Conservation (phyloP, 2,888 invertebrate species). For the Tortricodes alternella region DNA sequence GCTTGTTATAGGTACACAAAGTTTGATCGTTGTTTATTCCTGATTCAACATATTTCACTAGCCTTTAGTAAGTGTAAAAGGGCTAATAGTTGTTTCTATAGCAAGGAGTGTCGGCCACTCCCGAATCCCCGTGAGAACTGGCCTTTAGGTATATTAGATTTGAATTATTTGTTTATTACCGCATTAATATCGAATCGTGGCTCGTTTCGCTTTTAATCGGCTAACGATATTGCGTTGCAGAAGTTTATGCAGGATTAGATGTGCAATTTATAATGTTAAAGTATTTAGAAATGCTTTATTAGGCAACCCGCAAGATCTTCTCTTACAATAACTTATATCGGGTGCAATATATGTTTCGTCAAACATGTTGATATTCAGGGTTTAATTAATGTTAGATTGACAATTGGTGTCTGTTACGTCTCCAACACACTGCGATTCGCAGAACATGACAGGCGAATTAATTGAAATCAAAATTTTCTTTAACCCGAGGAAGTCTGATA, state of each 20-base stretch:
- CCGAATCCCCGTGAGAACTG: constrained; percentile 23
- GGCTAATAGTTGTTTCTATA: constrained; percentile 7
- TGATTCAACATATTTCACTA: constrained; percentile 11
- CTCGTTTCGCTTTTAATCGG: constrained; percentile 1
- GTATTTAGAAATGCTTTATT: neutral
- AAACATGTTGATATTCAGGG: too few relatives aligned
- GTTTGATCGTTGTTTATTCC: constrained; percentile 4
- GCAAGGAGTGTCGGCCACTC: constrained; percentile 28
- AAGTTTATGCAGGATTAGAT: neutral
- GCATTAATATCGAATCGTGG: constrained; percentile 17
- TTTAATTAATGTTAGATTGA: too few relatives aligned
- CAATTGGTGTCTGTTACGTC: too few relatives aligned
- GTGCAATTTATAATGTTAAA: neutral
- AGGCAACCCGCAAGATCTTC: too few relatives aligned
- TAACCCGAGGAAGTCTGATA: too few relatives aligned
- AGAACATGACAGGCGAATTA: too few relatives aligned
- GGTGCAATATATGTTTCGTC: too few relatives aligned
- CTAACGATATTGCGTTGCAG: neutral
- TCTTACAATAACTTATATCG: too few relatives aligned
- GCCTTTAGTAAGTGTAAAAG: constrained; percentile 8
- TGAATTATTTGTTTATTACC: constrained; percentile 12
- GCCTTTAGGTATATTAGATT: neutral
- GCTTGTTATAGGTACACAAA: constrained; percentile 8
- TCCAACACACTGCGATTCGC: too few relatives aligned
- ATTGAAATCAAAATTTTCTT: too few relatives aligned